These are phyloP conservation scores for Amiota minor DNA, from an alignment of 2,888 invertebrate genomes.

Conservation along the genomic window DNA sequence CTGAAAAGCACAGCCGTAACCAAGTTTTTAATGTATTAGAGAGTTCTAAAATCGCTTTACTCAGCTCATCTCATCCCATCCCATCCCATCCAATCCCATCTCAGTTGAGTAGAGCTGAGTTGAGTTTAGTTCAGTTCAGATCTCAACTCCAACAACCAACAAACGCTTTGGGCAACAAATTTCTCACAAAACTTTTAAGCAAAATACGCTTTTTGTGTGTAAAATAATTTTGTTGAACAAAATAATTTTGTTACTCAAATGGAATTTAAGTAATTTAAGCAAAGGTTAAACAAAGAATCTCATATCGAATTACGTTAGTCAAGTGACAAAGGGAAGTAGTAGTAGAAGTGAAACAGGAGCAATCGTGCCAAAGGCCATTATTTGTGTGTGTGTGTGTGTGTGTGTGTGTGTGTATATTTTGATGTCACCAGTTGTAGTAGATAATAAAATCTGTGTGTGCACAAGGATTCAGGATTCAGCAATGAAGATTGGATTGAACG, in stretches of 20 bases:
- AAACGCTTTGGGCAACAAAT: slow-evolving; percentile 15
- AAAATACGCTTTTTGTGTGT: slow-evolving; percentile 37
- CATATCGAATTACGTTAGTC: slow-evolving; percentile 39
- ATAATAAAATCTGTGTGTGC: neutral
- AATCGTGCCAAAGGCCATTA: neutral
- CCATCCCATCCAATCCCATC: no score
- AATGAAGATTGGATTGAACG: neutral
- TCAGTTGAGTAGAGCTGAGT: no score
- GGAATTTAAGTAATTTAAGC: slow-evolving; percentile 66
- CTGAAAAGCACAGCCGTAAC: neutral
- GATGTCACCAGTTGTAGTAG: neutral
- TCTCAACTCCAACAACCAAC: neutral
- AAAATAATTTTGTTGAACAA: slow-evolving; percentile 51
- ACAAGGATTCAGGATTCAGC: neutral
- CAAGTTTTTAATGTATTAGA: slow-evolving; percentile 15
- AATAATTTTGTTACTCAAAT: slow-evolving; percentile 68
- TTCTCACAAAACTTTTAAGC: slow-evolving; percentile 16
- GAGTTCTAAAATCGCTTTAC: neutral
- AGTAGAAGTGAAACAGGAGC: neutral
- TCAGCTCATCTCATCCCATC: neutral
- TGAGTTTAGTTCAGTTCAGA: no score
- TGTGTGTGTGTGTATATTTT: neutral
- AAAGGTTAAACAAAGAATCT: slow-evolving; percentile 68
- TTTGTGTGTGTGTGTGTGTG: neutral
- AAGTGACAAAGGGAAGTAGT: neutral